Evolutionary conservation across 2,113 vertebrate genomes (phyloP).

Genomic region (Sclerurus mexicanus): DNA sequence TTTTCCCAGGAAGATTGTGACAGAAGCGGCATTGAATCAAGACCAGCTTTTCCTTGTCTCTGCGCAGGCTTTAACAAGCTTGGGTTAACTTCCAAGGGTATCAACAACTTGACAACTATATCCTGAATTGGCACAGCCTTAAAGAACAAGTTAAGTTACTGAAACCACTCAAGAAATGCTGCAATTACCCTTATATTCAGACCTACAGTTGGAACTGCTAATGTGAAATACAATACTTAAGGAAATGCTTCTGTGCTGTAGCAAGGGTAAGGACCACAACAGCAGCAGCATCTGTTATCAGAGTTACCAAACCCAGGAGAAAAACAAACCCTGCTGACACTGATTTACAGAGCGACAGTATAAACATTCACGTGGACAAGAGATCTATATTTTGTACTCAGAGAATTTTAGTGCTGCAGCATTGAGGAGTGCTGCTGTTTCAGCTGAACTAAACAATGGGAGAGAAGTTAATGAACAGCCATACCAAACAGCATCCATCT

Average conservation of each 20-base stretch:
- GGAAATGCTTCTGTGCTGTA: not conserved
- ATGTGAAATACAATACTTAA: not conserved
- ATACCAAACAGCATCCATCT: not conserved
- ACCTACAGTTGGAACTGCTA: not conserved
- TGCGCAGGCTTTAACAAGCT: not conserved
- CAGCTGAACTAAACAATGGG: conserved; percentile 18
- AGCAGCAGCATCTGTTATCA: not conserved
- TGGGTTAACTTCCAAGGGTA: not conserved
- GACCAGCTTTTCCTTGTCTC: not conserved
- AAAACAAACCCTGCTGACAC: not conserved
- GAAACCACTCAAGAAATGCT: not conserved
- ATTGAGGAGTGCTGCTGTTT: not conserved
- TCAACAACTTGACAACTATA: not conserved
- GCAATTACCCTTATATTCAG: not conserved
- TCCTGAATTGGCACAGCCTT: not conserved
- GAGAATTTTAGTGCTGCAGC: conserved; percentile 1
- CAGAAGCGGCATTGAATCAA: not conserved
- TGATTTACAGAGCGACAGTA: not conserved
- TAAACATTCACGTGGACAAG: not conserved
- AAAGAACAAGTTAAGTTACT: not conserved
- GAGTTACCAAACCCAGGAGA: not conserved
- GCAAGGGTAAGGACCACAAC: not conserved
- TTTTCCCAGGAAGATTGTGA: not conserved
- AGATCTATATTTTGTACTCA: not conserved
- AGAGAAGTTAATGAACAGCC: conserved; percentile 14